Conservation (phyloP, 2,888 invertebrate genomes). For the Phengaris alcon region DNA sequence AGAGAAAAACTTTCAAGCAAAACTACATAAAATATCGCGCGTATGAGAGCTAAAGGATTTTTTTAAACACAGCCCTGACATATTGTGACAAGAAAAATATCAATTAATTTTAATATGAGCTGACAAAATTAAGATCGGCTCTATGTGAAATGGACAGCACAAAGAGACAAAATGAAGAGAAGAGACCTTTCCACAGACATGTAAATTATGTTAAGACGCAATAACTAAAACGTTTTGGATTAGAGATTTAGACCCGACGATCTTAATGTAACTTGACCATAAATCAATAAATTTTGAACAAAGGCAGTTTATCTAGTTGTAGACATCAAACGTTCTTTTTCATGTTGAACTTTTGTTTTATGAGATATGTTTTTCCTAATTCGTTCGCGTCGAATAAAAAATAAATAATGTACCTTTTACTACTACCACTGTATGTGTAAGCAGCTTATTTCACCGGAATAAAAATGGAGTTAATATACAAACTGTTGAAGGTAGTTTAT, state of each 20-base stretch:
- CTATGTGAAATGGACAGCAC: slow-evolving; percentile 9
- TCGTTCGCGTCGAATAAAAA: neutral
- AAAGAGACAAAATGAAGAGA: too few species aligned
- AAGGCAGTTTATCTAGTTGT: neutral
- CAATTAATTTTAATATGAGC: neutral
- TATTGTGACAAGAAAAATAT: neutral
- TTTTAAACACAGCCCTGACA: neutral
- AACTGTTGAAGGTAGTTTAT: too few species aligned
- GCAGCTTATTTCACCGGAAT: too few species aligned
- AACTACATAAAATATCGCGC: neutral
- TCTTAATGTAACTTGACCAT: neutral
- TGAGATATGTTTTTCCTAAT: neutral
- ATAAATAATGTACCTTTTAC: too few species aligned
- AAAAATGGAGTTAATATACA: too few species aligned
- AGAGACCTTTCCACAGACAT: neutral
- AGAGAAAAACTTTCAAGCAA: neutral
- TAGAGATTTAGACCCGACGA: neutral
- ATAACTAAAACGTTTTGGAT: neutral
- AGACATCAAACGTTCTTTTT: neutral
- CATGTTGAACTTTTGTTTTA: neutral
- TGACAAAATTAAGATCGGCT: slow-evolving; percentile 8
- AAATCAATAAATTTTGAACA: slow-evolving; percentile 10
- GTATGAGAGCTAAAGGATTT: too few species aligned
- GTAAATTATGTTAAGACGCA: neutral
- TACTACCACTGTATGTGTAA: too few species aligned